A percentile compares a stretch with the other conserved stretches of the same genome.
Evolutionary conservation across 2,888 invertebrate species (phyloP).

Genomic region (Ashinkailepas kermadecensis): DNA sequence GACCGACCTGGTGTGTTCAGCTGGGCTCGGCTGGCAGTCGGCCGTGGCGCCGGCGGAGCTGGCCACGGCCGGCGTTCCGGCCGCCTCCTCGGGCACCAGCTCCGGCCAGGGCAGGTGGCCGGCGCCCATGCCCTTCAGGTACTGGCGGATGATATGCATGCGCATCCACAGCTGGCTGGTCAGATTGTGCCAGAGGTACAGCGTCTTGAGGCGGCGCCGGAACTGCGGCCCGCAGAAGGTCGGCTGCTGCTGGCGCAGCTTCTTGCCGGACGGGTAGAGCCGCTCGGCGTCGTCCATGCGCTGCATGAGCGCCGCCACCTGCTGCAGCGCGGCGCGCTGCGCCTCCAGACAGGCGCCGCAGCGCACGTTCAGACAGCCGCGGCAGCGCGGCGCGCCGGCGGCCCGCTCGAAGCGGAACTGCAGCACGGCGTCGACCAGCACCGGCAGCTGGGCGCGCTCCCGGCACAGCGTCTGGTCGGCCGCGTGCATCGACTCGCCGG

Average conservation of each 20-base stretch:
- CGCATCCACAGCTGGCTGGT: conserved; percentile 43
- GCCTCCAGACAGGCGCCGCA: neutral
- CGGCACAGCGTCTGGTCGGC: neutral
- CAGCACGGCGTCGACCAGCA: neutral
- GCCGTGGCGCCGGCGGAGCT: conserved; percentile 8
- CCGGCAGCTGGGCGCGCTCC: neutral
- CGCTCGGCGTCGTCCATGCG: conserved; percentile 41
- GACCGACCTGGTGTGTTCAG: neutral
- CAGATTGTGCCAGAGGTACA: conserved; percentile 46
- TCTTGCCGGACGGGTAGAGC: conserved; percentile 41
- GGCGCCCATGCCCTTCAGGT: conserved; percentile 39
- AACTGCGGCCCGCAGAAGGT: conserved; percentile 38
- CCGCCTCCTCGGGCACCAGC: neutral
- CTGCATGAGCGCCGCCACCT: conserved; percentile 39
- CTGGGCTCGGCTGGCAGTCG: neutral
- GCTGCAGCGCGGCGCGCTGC: conserved; percentile 36
- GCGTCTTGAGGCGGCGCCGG: conserved; percentile 38
- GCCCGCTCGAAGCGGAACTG: neutral
- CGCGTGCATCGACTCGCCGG: neutral
- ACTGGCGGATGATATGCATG: conserved; percentile 41
- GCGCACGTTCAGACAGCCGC: conserved; percentile 2
- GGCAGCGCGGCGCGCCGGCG: neutral
- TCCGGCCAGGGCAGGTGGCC: conserved; percentile 39
- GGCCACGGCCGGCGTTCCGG: neutral
- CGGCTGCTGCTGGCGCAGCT: conserved; percentile 38